phyloP scores from a whole-genome alignment of 2,113 vertebrate genomes.

The Acrocephalus arundinaceus region DNA sequence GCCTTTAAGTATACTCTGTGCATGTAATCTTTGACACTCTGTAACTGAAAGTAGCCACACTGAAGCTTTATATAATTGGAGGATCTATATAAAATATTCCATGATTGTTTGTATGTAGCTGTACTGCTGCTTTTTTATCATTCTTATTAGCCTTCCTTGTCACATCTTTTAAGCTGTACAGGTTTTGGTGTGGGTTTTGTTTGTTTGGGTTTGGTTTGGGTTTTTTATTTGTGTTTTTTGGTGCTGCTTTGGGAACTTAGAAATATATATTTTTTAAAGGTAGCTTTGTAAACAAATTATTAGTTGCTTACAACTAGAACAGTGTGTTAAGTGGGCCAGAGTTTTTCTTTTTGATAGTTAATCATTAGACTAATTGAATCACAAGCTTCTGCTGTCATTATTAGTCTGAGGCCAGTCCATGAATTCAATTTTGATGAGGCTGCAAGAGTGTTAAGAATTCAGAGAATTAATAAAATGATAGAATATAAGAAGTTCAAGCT shows the following conservation, averaged over 20 bases:
- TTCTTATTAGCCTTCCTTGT: background rate
- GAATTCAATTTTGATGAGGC: background rate
- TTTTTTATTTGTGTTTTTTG: background rate
- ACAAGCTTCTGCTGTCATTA: background rate
- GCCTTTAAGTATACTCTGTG: background rate
- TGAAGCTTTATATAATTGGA: background rate
- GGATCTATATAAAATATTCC: background rate
- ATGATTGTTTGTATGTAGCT: background rate
- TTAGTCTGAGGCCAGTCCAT: background rate
- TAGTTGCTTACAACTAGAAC: background rate
- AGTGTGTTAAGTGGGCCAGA: background rate
- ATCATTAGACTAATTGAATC: background rate
- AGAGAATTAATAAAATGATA: background rate
- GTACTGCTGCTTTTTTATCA: background rate
- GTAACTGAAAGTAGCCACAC: background rate
- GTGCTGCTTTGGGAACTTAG: background rate
- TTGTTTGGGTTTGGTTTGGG: background rate
- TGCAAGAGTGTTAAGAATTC: background rate
- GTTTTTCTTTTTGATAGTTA: background rate
- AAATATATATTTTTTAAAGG: background rate
- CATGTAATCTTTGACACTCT: background rate
- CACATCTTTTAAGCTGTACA: background rate
- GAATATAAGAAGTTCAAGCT: background rate
- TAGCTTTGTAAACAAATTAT: background rate
- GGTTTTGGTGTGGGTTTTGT: background rate